Evolutionary conservation across 2,797 vertebrate genomes (phyloP), one percentile per base, ranked within the genome.

Genomic region (Acanthurus tractus): DNA sequence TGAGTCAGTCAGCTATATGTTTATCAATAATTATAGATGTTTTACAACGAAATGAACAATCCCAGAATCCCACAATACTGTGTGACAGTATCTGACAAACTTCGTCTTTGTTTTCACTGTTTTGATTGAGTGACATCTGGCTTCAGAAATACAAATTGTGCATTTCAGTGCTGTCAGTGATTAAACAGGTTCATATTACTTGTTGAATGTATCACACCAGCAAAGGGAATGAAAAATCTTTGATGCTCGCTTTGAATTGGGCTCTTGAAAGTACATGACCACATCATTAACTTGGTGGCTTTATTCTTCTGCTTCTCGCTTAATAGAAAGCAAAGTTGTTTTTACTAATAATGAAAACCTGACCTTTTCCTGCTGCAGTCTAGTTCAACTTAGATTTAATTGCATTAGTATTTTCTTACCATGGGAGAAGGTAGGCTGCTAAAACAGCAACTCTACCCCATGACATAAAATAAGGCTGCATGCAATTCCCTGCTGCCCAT

Each of bases 341-440:
- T 78, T 82, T 63, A 70, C 83, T 86, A 87, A 88, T 91, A 89
- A 92, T 90, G 76, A 91, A 92, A 90, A 63, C 74, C 70, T 89
- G 92, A 93, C 90, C 88, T 90, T 90, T 91, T 87, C 58, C 52
- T 73, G 57, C 76, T 65, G 81, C 82, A 75, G 68, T 81, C 29
- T 66, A 70, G 75, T 86, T 86, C 61, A 53, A 83, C 77, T 84
- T 83, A 65, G 63, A 88, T 91, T 93, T 93, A 94, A 95, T 93
- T 94, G 89, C 85, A 81, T 90, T 87, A 91, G 85, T 89, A 91
- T 89, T 91, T 87, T 68, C 86, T 87, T 83, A 76, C 80, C 64
- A 62, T 46, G 57, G 64, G 49, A 80, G 70, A 86, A 72, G 34
- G 68, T 80, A 85, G 85, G 78, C 85, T 88, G 86, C 90, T 80